Base-by-base conservation (phyloP, 2,113 vertebrate species). In the Sorex fumeus region DNA sequence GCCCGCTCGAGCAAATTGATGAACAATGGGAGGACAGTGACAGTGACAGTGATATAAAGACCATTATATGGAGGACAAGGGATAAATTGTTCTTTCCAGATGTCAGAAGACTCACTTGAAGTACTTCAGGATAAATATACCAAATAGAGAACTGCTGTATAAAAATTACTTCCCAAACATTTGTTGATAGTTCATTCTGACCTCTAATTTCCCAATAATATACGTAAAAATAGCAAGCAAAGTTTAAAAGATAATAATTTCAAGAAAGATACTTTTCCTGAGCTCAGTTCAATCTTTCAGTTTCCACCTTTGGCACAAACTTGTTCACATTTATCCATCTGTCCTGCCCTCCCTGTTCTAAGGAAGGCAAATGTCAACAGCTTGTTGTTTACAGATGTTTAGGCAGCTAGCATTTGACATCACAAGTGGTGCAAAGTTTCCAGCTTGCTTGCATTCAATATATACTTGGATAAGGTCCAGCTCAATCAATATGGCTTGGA, bases 161-260 rank as follows among this genome's bases (percentile, higher is more conserved):
- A 84, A 16, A 36, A 76, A 84, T 81, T 85, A 3, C 16, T 85
- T 93, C 50, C 80, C 10, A 94, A 87, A 90, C 4, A 47, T 75
- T 64, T 19, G 3, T 76, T 76, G 70, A 71, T 88, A 15, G 1
- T 88, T 93, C 21, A 72, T 30, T 71, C 45, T 90, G 28, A 16
- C 10, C 27, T 43, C 80, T 91, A 81, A 12, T 36, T 84, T 93
- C 87, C 43, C 67, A 84, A 10, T 18, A 87, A 40, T 40, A 45
- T n/a, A 88, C 21, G 23, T 70, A 43, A 45, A 84, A 87, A 69
- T 23, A 16, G 28, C 34, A 62, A 84, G 30, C 5, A 84, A 76
- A 80, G 70, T 87, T 84, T 80, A 12, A 53, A 71, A 77, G 13
- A 13, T 6, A 43, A 91, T 79, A 78, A 45, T 45, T 3, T 4